Percentiles rank a stretch among this genome's conserved stretches.
These are phyloP conservation scores for Hybognathus amarus DNA, from an alignment of 2,797 vertebrate genomes.

Conservation along the genomic window DNA sequence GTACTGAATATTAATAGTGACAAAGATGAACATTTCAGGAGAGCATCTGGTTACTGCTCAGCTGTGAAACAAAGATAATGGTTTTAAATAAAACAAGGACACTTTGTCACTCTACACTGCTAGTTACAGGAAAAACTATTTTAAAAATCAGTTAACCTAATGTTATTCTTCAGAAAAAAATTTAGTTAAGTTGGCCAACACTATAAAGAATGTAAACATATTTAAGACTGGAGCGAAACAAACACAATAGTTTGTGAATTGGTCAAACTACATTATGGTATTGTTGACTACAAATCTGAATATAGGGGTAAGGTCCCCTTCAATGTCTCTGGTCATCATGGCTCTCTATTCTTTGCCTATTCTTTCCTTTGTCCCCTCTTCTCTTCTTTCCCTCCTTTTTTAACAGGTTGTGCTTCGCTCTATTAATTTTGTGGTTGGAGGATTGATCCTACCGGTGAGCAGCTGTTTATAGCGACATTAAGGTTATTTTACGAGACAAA, in stretches of 20 bases:
- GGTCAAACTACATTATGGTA: background rate
- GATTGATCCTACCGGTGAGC: constrained; percentile 40
- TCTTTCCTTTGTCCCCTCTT: background rate
- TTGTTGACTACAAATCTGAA: background rate
- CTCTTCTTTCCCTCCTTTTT: background rate
- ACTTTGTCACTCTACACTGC: background rate
- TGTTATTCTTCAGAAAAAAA: background rate
- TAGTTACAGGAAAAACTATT: background rate
- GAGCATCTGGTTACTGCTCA: background rate
- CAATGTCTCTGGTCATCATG: background rate
- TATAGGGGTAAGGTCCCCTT: background rate
- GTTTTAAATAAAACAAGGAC: too few relatives aligned
- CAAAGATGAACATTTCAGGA: background rate
- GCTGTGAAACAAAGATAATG: background rate
- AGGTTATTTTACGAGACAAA: constrained; percentile 54
- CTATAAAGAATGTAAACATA: background rate
- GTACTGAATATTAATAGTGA: background rate
- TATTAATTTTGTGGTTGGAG: constrained; percentile 43
- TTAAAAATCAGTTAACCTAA: background rate
- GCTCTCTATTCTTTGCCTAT: background rate
- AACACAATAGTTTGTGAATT: background rate
- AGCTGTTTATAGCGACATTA: constrained; percentile 53
- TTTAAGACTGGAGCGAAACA: background rate
- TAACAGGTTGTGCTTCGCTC: constrained; percentile 37
- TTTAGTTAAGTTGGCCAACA: background rate